phyloP scores from a whole-genome alignment of 1,140 invertebrate species.

The Leptopilina clavipes region DNA sequence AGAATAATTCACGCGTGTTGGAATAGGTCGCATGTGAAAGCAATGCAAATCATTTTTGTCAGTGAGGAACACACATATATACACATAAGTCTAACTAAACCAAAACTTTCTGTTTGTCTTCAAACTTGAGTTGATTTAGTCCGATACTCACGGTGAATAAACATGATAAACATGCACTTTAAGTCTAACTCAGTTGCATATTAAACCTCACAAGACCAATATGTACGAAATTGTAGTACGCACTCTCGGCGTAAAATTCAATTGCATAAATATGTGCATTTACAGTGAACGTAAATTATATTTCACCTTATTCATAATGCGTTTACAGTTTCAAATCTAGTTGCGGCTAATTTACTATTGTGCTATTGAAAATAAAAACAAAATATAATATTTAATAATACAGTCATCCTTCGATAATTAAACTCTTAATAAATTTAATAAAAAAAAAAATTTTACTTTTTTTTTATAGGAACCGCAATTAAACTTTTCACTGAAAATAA shows the following conservation, averaged over 20 bases:
- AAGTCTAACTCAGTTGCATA: conserved; percentile 11
- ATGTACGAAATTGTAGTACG: conserved; percentile 10
- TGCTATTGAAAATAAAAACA: not conserved
- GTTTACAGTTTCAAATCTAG: not conserved
- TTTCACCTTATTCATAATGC: not conserved
- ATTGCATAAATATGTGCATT: not conserved
- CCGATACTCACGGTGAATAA: not conserved
- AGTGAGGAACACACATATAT: not conserved
- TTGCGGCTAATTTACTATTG: not conserved
- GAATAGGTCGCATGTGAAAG: not conserved
- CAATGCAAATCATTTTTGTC: not conserved
- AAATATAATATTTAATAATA: too few relatives aligned
- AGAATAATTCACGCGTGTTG: too few relatives aligned
- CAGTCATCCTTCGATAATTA: too few relatives aligned
- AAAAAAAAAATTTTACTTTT: too few relatives aligned
- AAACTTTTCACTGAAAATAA: not conserved
- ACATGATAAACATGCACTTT: conserved; percentile 21
- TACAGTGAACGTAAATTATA: not conserved
- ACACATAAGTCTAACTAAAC: not conserved
- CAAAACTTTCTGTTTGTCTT: not conserved
- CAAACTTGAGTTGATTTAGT: not conserved
- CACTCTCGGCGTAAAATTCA: conserved; percentile 6
- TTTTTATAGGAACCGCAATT: too few relatives aligned
- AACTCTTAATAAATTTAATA: too few relatives aligned
- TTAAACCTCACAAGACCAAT: conserved; percentile 12